These are phyloP conservation scores for Eupithecia exiguata DNA, from an alignment of 2,888 invertebrate species.

Conservation along the genomic window DNA sequence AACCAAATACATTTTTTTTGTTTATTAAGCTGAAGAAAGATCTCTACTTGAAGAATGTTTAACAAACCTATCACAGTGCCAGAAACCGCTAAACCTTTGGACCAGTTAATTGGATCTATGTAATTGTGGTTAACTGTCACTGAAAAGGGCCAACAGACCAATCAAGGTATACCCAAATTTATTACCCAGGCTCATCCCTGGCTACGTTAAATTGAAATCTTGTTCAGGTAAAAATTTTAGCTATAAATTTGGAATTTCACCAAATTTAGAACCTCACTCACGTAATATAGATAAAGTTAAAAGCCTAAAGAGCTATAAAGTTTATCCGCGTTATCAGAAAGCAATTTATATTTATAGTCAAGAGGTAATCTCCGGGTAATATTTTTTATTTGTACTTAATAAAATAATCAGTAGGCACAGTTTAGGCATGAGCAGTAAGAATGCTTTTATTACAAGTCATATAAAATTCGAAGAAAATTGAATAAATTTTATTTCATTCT, in stretches of 20 bases:
- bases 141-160: conserved; percentile 2
- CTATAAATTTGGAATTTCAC: conserved; percentile 20
- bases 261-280: conserved; percentile 33
- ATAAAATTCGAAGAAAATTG: not conserved
- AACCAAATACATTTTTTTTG: too few relatives aligned
- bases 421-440: not conserved
- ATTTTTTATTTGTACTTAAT: conserved; percentile 72
- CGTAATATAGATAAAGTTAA: conserved; percentile 44
- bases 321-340: conserved; percentile 48
- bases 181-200: not conserved
- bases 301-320: conserved; percentile 45
- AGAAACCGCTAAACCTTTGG: not conserved
- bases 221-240: conserved; percentile 13
- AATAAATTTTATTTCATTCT: not conserved
- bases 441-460: not conserved
- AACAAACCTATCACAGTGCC: not conserved
- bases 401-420: conserved; percentile 62
- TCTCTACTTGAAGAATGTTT: too few relatives aligned
- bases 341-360: conserved; percentile 63
- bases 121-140: conserved; percentile 1
- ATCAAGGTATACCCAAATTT: not conserved
- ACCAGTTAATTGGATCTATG: not conserved
- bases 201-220: conserved; percentile 17
- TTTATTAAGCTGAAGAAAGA: too few relatives aligned
- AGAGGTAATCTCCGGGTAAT: conserved; percentile 54